These are phyloP conservation scores for Cerceris rybyensis DNA, from an alignment of 2,888 invertebrate species.

Conservation along the genomic window DNA sequence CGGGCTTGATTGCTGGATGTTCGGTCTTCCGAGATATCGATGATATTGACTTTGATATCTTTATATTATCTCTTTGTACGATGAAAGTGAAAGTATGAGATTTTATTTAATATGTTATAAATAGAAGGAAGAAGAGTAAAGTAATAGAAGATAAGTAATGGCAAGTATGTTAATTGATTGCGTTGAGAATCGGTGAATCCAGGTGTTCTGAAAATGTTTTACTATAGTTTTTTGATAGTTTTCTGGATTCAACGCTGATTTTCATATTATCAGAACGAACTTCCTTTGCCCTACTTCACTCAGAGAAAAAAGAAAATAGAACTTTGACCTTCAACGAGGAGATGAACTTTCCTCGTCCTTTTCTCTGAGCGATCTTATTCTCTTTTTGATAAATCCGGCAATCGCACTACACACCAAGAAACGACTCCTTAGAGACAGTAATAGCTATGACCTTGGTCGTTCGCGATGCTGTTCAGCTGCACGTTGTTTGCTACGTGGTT, in stretches of 20 bases:
- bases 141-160: too few relatives aligned
- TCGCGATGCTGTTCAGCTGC: constrained; percentile 81
- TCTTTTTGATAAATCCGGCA: constrained; percentile 60
- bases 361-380: constrained; percentile 43
- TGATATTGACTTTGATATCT: background rate
- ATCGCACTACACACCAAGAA: constrained; percentile 68
- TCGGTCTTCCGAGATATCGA: constrained; percentile 18
- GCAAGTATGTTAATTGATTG: too few relatives aligned
- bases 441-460: constrained; percentile 82
- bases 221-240: background rate
- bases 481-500: constrained; percentile 82
- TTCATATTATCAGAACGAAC: constrained; percentile 17
- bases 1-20: constrained; percentile 52
- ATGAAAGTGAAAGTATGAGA: background rate
- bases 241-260: background rate
- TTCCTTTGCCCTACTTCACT: constrained; percentile 22
- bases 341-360: constrained; percentile 14
- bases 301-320: constrained; percentile 26
- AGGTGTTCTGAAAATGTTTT: too few relatives aligned
- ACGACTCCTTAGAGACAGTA: constrained; percentile 71
- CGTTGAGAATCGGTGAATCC: too few relatives aligned
- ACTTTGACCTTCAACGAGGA: background rate
- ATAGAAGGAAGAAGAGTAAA: background rate
- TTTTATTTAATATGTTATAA: background rate
- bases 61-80: background rate